Percentiles rank a stretch among this genome's conserved stretches.
phyloP scores from a whole-genome alignment of 2,888 invertebrate species.

The Chironomus tentans region DNA sequence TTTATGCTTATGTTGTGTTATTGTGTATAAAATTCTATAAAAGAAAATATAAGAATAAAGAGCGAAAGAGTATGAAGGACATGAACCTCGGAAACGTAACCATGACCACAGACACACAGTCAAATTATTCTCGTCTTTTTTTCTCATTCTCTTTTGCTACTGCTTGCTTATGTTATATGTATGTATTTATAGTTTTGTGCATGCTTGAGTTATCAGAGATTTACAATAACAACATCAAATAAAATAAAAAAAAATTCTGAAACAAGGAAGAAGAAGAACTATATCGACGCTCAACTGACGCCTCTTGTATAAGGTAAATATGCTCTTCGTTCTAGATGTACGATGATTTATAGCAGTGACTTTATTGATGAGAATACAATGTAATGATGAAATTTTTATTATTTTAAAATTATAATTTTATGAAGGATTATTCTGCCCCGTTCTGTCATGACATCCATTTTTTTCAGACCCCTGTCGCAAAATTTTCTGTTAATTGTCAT shows the following conservation, averaged over 20 bases:
- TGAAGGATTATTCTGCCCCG: too few species aligned
- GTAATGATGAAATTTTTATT: too few species aligned
- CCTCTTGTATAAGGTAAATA: background rate
- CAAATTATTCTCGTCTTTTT: slow-evolving; percentile 5
- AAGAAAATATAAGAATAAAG: too few species aligned
- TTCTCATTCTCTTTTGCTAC: background rate
- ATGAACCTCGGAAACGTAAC: slow-evolving; percentile 25
- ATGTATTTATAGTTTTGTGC: background rate
- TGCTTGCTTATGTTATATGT: background rate
- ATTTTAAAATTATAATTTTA: too few species aligned
- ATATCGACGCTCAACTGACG: background rate
- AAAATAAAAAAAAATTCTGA: background rate
- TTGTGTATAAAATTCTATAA: background rate
- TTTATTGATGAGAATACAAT: too few species aligned
- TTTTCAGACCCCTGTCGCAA: too few species aligned
- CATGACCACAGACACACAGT: slow-evolving; percentile 26
- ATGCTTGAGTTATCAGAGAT: background rate
- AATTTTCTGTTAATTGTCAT: too few species aligned
- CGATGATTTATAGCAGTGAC: too few species aligned
- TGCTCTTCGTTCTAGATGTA: too few species aligned
- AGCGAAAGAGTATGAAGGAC: slow-evolving; percentile 8
- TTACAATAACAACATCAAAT: too few species aligned
- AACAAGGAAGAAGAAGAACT: background rate
- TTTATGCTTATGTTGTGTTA: background rate
- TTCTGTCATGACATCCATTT: too few species aligned